Evolutionary conservation across 2,888 invertebrate species (phyloP).

Genomic region (Chalcis sispes): DNA sequence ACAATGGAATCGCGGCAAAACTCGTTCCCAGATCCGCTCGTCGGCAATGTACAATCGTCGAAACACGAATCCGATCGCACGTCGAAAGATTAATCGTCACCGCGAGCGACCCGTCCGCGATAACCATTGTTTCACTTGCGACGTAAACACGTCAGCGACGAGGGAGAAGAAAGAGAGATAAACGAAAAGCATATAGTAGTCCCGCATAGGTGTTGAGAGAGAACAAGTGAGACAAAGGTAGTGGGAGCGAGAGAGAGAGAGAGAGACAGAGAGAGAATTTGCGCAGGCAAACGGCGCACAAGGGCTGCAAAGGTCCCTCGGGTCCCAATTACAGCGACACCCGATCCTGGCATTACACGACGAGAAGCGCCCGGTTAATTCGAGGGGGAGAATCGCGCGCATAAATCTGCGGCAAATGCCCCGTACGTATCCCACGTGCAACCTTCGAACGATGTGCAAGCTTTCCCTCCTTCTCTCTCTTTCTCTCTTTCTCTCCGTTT

Average conservation of each 20-base stretch:
- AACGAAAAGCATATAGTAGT: not conserved
- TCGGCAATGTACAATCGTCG: too few species aligned
- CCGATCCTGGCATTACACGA: conserved; percentile 75
- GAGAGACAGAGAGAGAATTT: conserved; percentile 22
- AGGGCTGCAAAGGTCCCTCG: conserved; percentile 71
- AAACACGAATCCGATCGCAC: too few species aligned
- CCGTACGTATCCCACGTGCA: conserved; percentile 33
- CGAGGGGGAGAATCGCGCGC: conserved; percentile 71
- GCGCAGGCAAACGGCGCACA: too few species aligned
- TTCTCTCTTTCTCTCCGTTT: not conserved
- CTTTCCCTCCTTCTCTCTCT: not conserved
- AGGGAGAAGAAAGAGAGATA: not conserved
- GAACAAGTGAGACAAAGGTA: conserved; percentile 36
- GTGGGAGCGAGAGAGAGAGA: conserved; percentile 55
- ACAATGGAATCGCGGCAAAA: too few species aligned
- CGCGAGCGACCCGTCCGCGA: too few species aligned
- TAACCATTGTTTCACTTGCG: too few species aligned
- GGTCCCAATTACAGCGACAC: conserved; percentile 76
- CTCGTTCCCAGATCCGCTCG: too few species aligned
- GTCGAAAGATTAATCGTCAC: too few species aligned
- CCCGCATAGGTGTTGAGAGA: conserved; percentile 44
- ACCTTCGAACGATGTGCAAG: conserved; percentile 1
- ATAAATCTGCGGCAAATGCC: conserved; percentile 68
- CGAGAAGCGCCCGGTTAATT: conserved; percentile 69
- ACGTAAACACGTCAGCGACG: too few species aligned